phyloP scores from a whole-genome alignment of 2,113 vertebrate species.

The Acrocephalus kingi region DNA sequence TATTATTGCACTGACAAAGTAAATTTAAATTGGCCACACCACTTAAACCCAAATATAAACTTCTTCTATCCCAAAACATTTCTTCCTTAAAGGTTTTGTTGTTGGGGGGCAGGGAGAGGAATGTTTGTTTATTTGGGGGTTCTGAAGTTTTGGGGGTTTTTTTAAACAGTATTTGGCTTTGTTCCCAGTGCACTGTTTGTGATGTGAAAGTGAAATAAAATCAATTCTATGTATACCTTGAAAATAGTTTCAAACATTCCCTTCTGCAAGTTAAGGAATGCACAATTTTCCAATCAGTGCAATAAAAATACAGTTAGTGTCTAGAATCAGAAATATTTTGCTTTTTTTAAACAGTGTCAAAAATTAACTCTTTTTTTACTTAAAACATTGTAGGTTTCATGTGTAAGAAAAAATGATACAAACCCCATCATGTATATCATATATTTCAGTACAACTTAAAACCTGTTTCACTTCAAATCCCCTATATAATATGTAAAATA shows the following conservation, averaged over 20 bases:
- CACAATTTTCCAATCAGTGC: background rate
- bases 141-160: background rate
- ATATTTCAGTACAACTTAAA: background rate
- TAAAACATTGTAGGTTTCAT: background rate
- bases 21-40: background rate
- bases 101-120: accelerated
- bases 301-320: background rate
- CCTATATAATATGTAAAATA: background rate
- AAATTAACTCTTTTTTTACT: background rate
- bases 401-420: background rate
- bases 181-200: background rate
- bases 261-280: background rate
- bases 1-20: background rate
- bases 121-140: accelerated
- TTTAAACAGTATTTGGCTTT: background rate
- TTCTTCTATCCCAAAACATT: background rate
- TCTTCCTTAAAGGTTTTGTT: background rate
- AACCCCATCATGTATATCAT: background rate
- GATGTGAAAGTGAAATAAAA: background rate
- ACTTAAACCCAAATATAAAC: background rate
- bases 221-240: accelerated
- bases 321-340: background rate
- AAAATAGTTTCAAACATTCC: background rate
- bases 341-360: background rate
- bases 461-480: background rate